These are phyloP conservation scores for Listronotus oregonensis DNA, from an alignment of 1,140 invertebrate species.

Conservation along the genomic window DNA sequence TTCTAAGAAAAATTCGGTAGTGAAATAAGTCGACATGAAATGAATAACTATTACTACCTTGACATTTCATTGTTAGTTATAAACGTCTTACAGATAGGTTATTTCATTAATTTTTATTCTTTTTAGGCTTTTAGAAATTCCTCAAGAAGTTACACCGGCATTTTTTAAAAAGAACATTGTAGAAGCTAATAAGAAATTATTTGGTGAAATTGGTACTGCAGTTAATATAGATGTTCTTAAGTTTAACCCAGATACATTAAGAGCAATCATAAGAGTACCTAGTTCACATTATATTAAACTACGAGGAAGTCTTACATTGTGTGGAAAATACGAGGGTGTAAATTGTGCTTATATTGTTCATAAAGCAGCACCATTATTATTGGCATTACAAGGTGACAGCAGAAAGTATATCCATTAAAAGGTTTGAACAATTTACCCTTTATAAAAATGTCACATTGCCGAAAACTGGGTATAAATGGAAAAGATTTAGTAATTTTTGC, in stretches of 20 bases:
- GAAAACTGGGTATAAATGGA: constrained; percentile 61
- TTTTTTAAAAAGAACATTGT: constrained; percentile 65
- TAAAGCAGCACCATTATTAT: constrained; percentile 59
- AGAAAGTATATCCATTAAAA: constrained; percentile 51
- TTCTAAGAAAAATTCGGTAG: background rate
- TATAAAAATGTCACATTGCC: constrained; percentile 58
- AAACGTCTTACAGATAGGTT: constrained; percentile 14
- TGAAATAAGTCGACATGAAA: constrained; percentile 21
- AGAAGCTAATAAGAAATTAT: constrained; percentile 60
- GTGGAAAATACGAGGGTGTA: constrained; percentile 59
- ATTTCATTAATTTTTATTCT: background rate
- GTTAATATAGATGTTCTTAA: constrained; percentile 64
- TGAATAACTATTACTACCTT: constrained; percentile 48
- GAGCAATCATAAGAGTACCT: constrained; percentile 64
- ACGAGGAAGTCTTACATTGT: constrained; percentile 62
- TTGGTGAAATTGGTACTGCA: constrained; percentile 64
- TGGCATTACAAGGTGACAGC: constrained; percentile 53
- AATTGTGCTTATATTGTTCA: constrained; percentile 63
- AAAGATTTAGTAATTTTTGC: constrained; percentile 88
- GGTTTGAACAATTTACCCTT: background rate
- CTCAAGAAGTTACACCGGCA: constrained; percentile 55
- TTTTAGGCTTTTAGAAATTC: constrained; percentile 60
- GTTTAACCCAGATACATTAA: constrained; percentile 56
- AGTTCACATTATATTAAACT: constrained; percentile 62
- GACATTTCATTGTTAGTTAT: constrained; percentile 57